Evolutionary conservation across 2,113 vertebrate species (phyloP), one percentile per base, ranked within the genome.

Genomic region (Podarcis cretensis): DNA sequence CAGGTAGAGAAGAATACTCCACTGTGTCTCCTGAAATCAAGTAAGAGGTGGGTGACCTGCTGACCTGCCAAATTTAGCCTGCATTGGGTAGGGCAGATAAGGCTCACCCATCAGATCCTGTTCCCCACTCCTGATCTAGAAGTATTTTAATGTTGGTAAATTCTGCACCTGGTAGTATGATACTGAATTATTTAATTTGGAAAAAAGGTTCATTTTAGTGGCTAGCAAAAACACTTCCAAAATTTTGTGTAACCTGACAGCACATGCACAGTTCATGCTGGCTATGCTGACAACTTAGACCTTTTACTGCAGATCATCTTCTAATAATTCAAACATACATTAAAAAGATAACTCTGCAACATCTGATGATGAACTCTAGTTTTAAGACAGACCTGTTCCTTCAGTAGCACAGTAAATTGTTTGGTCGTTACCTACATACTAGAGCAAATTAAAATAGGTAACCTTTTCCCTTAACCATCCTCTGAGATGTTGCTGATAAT

Each of bases 111-210:
- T 54, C 10, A 54, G 48, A 54, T 54, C 48, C 48, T 54, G 9
- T 54, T 10, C 2, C 2, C 48, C 48, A 54, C 48, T 54, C 48
- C 25, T 85, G 14, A 23, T 48, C 27, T 25, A 14, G 69, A 93
- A 79, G 76, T 54, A 13, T 71, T 90, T 89, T 30, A 10, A n/a
- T 85, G 23, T 35, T 87, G 2, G 35, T 76, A 63, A 27, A 3
- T 90, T 91, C 5, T 13, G 79, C 84, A 35, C 30, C 85, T 88
- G 48, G 37, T 80, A 37, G 77, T 90, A 63, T 27, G 48, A 63
- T n/a, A 81, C 25, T 1, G 4, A 21, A 35, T 18, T 77, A 18
- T 23, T 63, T 66, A 66, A 66, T 66, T 5, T 66, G 10, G 27
- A 16, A 82, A 82, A 65, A 30, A 30, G 21, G 21, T 25, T 37